A percentile compares a stretch with the other conserved stretches of the same genome.
phyloP scores from a whole-genome alignment of 2,797 vertebrate genomes.

The Syndactyla subalaris region DNA sequence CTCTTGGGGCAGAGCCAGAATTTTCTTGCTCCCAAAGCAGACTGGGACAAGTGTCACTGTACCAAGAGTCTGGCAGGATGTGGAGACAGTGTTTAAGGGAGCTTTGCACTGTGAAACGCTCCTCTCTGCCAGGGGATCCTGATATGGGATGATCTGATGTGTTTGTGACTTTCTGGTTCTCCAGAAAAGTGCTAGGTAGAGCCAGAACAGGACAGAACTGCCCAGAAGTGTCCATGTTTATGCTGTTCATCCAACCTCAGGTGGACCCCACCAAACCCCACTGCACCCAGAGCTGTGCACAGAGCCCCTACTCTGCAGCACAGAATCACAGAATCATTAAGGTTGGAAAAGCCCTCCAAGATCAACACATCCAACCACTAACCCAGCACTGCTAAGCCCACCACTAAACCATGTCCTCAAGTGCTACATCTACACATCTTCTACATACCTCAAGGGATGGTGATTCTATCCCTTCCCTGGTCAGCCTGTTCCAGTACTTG shows the following conservation, averaged over 20 bases:
- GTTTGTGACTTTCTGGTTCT: not conserved
- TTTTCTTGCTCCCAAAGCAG: not conserved
- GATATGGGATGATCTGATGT: not conserved
- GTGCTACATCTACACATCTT: fast-evolving
- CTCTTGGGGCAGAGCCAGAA: not conserved
- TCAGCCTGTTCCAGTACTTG: not conserved
- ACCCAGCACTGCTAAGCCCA: not conserved
- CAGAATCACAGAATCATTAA: not conserved
- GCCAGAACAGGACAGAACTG: not conserved
- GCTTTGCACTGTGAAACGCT: not conserved
- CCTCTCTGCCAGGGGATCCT: not conserved
- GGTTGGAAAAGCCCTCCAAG: not conserved
- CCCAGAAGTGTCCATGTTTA: not conserved
- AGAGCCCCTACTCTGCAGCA: not conserved
- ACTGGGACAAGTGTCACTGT: conserved; percentile 9
- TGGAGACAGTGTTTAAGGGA: fast-evolving
- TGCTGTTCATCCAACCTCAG: not conserved
- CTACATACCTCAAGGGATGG: not conserved
- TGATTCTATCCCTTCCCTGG: not conserved
- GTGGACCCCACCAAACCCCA: not conserved
- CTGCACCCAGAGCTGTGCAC: not conserved
- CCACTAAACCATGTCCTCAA: not conserved
- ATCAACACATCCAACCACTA: not conserved
- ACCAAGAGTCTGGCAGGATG: conserved; percentile 16
- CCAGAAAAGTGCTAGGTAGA: not conserved